Evolutionary conservation across 1,140 invertebrate genomes (phyloP), one percentile per base, ranked within the genome.

Genomic region (Dendrolimus punctatus): DNA sequence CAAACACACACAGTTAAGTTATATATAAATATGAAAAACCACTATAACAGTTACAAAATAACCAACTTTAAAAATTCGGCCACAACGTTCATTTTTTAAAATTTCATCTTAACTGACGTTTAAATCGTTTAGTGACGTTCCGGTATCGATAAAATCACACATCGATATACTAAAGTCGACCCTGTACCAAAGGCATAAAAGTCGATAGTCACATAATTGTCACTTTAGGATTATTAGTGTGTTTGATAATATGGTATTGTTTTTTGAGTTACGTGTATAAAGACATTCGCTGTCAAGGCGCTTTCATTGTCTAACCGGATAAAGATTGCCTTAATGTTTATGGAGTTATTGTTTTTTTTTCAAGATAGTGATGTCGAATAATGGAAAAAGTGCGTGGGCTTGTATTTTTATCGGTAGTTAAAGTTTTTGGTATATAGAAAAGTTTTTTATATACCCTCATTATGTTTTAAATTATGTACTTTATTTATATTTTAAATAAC

Each of bases 231-330:
- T 69, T 66, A 69, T 66, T 64, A 64, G 64, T 59, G n/a, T n/a
- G 64, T 66, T 60, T 55, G 57, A 48, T 60, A 63, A 69, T 66
- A 69, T 60, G 49, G 58, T 46, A 64, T 66, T 69, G 64, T 69
- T 69, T 66, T n/a, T 66, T 69, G 55, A 64, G 57, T 62, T 56
- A 46, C 53, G 42, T 41, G 56, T 66, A 70, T 70, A 61, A 66
- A 70, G 67, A 70, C 67, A 55, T 70, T 54, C 64, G 40, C 53
- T 66, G 67, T 69, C 67, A 64, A 49, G 7, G 39, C 46, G 58
- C 53, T 57, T 43, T 62, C 60, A 66, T 66, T 69, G 63, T 66
- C 62, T 53, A 38, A 51, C 44, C 42, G 43, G 67, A 69, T 69
- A 69, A 65, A 55, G 58, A 58, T 53, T 55, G 55, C 55, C 49